These are phyloP conservation scores for Penaeus monodon DNA, from an alignment of 2,888 invertebrate species.

Conservation along the genomic window DNA sequence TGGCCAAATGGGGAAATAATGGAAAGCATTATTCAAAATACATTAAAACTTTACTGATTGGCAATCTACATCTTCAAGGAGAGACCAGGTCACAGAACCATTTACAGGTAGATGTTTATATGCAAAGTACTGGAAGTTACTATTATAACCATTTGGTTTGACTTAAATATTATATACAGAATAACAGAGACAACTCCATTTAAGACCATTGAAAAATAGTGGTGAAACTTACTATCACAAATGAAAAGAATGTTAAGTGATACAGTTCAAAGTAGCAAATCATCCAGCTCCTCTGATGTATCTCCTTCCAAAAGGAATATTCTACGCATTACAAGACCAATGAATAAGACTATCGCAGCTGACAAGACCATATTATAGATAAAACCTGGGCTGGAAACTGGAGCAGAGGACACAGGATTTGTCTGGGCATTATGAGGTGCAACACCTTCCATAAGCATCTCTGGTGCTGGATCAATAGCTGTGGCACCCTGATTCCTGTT, in stretches of 20 bases:
- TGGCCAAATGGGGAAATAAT: too few relatives aligned
- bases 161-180: too few relatives aligned
- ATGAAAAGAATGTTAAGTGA: not conserved
- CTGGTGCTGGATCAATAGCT: constrained; percentile 19
- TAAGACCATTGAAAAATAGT: too few relatives aligned
- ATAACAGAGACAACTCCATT: too few relatives aligned
- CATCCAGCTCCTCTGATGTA: constrained; percentile 48
- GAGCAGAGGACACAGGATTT: constrained; percentile 20
- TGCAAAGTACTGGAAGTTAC: too few relatives aligned
- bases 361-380: constrained; percentile 41
- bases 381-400: constrained; percentile 32
- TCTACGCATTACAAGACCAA: constrained; percentile 41
- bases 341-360: constrained; percentile 41
- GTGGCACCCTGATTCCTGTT: not conserved
- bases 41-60: too few relatives aligned
- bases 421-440: constrained; percentile 19
- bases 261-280: constrained; percentile 42
- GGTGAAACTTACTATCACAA: too few relatives aligned
- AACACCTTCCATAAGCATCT: constrained; percentile 50
- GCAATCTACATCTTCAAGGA: too few relatives aligned
- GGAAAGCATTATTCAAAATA: too few relatives aligned
- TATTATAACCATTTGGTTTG: too few relatives aligned
- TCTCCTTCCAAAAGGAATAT: constrained; percentile 52
- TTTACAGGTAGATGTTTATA: too few relatives aligned
- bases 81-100: too few relatives aligned